phyloP scores from a whole-genome alignment of 2,888 invertebrate genomes.

The Deilephila elpenor region DNA sequence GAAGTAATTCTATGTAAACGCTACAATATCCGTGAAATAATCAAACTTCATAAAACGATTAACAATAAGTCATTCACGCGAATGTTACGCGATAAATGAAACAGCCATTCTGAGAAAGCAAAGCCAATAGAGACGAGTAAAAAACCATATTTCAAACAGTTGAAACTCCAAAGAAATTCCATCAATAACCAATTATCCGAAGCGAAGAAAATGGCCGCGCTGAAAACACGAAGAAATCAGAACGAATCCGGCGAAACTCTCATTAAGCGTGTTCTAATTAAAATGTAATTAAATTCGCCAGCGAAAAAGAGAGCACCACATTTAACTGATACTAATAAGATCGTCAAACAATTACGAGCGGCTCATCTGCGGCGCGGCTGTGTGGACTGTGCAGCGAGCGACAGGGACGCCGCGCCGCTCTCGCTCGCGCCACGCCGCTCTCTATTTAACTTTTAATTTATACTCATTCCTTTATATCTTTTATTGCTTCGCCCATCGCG shows the following conservation, averaged over 20 bases:
- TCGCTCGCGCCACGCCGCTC: conserved; percentile 65
- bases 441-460: conserved; percentile 85
- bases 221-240: conserved; percentile 57
- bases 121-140: conserved; percentile 18
- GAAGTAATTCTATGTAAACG: conserved; percentile 4
- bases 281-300: conserved; percentile 83
- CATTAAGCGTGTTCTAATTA: conserved; percentile 80
- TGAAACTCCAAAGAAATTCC: conserved; percentile 26
- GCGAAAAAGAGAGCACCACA: conserved; percentile 82
- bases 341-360: conserved; percentile 84
- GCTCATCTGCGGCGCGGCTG: conserved; percentile 62
- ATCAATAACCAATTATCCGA: conserved; percentile 44
- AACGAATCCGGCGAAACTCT: conserved; percentile 71
- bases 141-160: conserved; percentile 24
- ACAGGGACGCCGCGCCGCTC: conserved; percentile 42
- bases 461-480: conserved; percentile 86
- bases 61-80: conserved; percentile 7
- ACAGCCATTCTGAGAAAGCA: neutral
- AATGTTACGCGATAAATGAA: conserved; percentile 12
- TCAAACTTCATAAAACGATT: conserved; percentile 6
- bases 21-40: neutral
- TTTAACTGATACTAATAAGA: conserved; percentile 85
- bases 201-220: conserved; percentile 52
- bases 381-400: conserved; percentile 41
- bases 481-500: conserved; percentile 85